Evolutionary conservation across 2,113 vertebrate species (phyloP).

Genomic region (Chaenocephalus aceratus): DNA sequence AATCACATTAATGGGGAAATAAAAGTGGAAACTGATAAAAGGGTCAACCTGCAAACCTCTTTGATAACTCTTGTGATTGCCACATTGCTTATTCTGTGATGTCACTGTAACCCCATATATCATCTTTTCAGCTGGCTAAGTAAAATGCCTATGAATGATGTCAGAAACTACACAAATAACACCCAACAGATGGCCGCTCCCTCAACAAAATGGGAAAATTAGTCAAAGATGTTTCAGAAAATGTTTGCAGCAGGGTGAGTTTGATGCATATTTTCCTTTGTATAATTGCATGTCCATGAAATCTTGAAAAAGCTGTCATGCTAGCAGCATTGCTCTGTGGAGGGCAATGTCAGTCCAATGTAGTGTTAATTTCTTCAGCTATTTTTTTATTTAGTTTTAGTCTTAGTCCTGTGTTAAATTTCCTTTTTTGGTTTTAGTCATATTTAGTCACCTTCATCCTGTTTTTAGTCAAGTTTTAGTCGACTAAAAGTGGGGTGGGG

Average conservation of each 20-base stretch:
- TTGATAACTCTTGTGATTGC: background rate
- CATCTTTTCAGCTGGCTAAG: background rate
- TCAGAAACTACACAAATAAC: background rate
- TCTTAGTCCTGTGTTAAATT: too few relatives aligned
- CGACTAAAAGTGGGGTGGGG: too few relatives aligned
- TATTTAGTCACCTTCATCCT: too few relatives aligned
- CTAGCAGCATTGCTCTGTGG: too few relatives aligned
- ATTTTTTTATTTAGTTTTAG: too few relatives aligned
- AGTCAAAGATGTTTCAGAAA: background rate
- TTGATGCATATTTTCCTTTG: background rate
- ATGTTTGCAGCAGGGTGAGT: background rate
- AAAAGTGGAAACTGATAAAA: background rate
- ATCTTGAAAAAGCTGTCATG: background rate
- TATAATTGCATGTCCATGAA: background rate
- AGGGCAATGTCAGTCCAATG: too few relatives aligned
- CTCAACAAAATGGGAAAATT: background rate
- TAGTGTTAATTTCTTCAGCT: too few relatives aligned
- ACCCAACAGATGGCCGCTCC: background rate
- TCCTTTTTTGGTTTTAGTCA: too few relatives aligned
- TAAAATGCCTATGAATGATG: background rate
- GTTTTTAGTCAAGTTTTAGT: too few relatives aligned
- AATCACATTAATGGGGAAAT: background rate
- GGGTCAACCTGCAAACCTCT: background rate
- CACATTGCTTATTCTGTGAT: background rate
- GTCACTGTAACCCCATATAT: conserved; percentile 3